Conservation (phyloP, 2,888 invertebrate genomes). For the Ichneumon xanthorius region DNA sequence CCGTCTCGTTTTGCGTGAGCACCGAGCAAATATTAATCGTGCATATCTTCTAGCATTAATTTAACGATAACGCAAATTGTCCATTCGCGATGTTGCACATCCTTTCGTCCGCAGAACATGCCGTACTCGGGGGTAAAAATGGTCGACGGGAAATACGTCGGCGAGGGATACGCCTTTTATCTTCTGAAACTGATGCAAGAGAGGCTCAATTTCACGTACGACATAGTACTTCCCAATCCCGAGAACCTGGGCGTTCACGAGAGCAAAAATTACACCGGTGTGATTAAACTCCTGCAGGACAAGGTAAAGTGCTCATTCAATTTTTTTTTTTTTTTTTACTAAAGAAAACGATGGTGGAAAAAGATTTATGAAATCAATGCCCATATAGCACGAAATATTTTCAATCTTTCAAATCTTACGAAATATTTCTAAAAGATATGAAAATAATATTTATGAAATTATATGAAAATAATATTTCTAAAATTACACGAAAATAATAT, state of each 20-base stretch:
- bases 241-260: conserved; percentile 87
- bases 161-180: conserved; percentile 90
- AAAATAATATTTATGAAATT: no score
- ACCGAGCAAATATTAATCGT: not conserved
- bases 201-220: conserved; percentile 91
- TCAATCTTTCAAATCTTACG: no score
- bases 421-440: no score
- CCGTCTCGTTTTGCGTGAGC: not conserved
- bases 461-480: no score
- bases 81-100: not conserved
- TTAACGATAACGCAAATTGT: not conserved
- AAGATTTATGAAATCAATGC: no score
- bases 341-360: no score
- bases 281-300: conserved; percentile 88
- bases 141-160: conserved; percentile 87
- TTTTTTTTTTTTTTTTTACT: not conserved
- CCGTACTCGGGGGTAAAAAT: conserved; percentile 80
- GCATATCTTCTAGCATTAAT: not conserved
- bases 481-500: no score
- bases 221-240: conserved; percentile 88
- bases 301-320: conserved; percentile 86
- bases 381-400: no score
- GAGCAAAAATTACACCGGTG: conserved; percentile 84
- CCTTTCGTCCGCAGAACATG: conserved; percentile 75
- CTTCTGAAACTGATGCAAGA: conserved; percentile 89